Conservation (phyloP, 1,140 invertebrate genomes). For the Littorina saxatilis region DNA sequence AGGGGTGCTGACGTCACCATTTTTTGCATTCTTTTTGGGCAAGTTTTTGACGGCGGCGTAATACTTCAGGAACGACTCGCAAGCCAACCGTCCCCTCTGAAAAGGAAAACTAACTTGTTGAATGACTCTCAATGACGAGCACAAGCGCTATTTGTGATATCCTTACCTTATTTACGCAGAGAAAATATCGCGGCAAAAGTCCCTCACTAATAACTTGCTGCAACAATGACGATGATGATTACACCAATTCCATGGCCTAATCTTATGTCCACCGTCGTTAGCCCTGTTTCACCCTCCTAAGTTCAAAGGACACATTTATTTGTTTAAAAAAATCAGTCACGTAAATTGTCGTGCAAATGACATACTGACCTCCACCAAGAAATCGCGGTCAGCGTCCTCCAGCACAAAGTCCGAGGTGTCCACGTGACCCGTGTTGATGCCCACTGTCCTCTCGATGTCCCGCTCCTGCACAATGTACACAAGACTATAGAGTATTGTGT, state of each 20-base stretch:
- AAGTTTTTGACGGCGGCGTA: slow-evolving; percentile 41
- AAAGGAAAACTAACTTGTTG: background rate
- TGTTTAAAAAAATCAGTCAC: no score
- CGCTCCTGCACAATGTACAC: slow-evolving; percentile 39
- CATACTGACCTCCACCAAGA: slow-evolving; percentile 57
- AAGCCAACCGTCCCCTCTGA: slow-evolving; percentile 40
- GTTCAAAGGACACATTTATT: no score
- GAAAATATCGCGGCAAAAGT: background rate
- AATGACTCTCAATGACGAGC: no score
- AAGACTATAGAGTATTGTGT: background rate
- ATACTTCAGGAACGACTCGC: slow-evolving; percentile 50
- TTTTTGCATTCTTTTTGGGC: background rate
- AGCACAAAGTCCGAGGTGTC: slow-evolving; percentile 70
- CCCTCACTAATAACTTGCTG: background rate
- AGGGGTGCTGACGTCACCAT: background rate
- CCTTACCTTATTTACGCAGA: no score
- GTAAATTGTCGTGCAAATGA: no score
- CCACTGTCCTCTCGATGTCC: slow-evolving; percentile 69
- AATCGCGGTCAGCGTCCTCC: slow-evolving; percentile 63
- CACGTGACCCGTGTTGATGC: slow-evolving; percentile 73
- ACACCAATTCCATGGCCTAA: no score
- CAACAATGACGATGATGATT: background rate
- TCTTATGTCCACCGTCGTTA: no score
- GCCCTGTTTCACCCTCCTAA: no score
- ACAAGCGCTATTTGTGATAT: background rate